phyloP scores from a whole-genome alignment of 1,140 invertebrate species.

The Drosophila navojoa region DNA sequence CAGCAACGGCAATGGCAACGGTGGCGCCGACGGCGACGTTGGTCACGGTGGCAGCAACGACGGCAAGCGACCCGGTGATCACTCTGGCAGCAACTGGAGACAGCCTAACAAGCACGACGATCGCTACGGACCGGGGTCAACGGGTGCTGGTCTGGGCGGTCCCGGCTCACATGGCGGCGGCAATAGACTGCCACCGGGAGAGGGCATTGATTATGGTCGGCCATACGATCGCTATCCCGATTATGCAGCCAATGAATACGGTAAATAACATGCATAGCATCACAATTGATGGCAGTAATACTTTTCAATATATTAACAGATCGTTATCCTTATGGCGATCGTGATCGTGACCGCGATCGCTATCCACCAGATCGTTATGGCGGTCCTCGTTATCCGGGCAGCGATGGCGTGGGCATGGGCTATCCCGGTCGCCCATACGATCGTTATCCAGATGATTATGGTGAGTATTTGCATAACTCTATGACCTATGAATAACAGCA shows the following conservation, averaged over 20 bases:
- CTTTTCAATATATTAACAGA: slow-evolving; percentile 44
- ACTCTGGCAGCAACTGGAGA: slow-evolving; percentile 84
- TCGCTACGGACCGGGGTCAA: slow-evolving; percentile 83
- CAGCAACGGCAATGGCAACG: slow-evolving; percentile 71
- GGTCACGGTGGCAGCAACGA: slow-evolving; percentile 64
- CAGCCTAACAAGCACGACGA: slow-evolving; percentile 84
- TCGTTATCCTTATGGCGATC: slow-evolving; percentile 63
- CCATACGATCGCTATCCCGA: slow-evolving; percentile 81
- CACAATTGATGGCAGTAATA: background rate
- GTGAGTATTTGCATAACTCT: slow-evolving; percentile 35
- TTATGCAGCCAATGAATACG: slow-evolving; percentile 65
- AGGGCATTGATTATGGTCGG: slow-evolving; percentile 67
- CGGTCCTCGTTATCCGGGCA: slow-evolving; percentile 55
- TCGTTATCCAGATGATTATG: slow-evolving; percentile 73
- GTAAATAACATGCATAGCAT: slow-evolving; percentile 27
- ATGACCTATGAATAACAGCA: slow-evolving; percentile 50
- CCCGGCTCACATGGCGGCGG: slow-evolving; percentile 35
- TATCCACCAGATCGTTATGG: slow-evolving; percentile 57
- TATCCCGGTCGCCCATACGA: slow-evolving; percentile 64
- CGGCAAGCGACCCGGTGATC: slow-evolving; percentile 66
- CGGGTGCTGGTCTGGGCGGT: slow-evolving; percentile 60
- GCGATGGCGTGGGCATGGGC: slow-evolving; percentile 57
- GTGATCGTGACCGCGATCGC: slow-evolving; percentile 68
- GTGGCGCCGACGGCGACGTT: slow-evolving; percentile 76
- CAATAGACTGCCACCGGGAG: slow-evolving; percentile 57